Conservation (phyloP, 2,113 vertebrate species). For the Rattus norvegicus region DNA sequence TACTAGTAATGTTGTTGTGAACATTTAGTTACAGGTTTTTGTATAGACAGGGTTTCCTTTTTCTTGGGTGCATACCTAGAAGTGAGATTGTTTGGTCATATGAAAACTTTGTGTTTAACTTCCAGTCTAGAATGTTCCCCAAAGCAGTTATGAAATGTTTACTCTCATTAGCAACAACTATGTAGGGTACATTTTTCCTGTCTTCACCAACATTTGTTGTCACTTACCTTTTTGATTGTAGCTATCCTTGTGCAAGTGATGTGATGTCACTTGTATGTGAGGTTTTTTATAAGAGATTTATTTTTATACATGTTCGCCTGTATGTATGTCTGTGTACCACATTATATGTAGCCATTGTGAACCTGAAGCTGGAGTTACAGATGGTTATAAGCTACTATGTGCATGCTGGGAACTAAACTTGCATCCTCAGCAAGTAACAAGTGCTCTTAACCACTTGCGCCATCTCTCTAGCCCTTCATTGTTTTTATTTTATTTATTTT, state of each 20-base stretch:
- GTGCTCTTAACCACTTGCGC: background rate
- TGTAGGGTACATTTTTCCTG: background rate
- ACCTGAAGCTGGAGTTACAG: background rate
- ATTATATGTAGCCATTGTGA: background rate
- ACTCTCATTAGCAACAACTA: background rate
- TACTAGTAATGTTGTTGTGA: background rate
- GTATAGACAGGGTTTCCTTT: background rate
- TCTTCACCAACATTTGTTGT: conserved; percentile 4
- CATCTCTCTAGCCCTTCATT: background rate
- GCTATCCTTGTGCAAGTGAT: background rate
- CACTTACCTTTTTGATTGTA: background rate
- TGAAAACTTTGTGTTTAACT: conserved; percentile 1
- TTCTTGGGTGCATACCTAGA: background rate
- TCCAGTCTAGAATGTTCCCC: background rate
- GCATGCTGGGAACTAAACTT: background rate
- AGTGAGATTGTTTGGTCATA: background rate
- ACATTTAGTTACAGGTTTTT: background rate
- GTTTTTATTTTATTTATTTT: background rate
- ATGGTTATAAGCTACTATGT: background rate
- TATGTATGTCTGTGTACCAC: background rate
- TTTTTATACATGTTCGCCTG: background rate
- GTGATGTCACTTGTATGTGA: background rate
- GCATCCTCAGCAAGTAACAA: background rate
- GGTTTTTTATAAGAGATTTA: background rate
- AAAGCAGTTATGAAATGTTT: background rate